A percentile compares a stretch with the other conserved stretches of the same genome.
These are phyloP conservation scores for Condylura cristata DNA, from an alignment of 2,113 vertebrate genomes.

Conservation along the genomic window DNA sequence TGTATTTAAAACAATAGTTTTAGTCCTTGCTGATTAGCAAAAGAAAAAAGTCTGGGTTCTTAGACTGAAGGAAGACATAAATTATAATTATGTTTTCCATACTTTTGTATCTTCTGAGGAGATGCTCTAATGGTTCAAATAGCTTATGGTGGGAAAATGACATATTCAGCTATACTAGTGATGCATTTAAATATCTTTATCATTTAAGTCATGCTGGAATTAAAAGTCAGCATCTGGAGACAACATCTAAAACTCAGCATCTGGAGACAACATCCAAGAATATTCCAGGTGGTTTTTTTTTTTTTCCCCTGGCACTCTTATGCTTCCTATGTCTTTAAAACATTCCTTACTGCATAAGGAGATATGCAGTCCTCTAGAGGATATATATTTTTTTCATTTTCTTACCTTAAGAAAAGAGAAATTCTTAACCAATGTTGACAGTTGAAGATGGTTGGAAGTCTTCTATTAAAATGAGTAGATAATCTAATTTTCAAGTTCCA, in stretches of 20 bases:
- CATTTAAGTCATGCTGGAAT: slow-evolving; percentile 41
- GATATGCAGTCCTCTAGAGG: not conserved
- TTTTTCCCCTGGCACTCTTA: not conserved
- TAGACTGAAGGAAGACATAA: not conserved
- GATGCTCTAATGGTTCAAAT: not conserved
- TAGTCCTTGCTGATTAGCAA: not conserved
- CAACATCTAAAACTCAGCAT: not conserved
- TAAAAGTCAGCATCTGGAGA: slow-evolving; percentile 32
- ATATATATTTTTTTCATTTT: not conserved
- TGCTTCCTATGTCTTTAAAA: not conserved
- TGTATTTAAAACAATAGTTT: slow-evolving; percentile 18
- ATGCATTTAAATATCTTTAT: slow-evolving; percentile 52
- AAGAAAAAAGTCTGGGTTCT: slow-evolving; percentile 8
- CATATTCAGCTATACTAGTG: slow-evolving; percentile 3
- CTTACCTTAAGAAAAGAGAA: slow-evolving; percentile 6
- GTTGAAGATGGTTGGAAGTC: not conserved
- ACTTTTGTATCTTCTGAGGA: not conserved
- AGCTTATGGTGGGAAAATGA: slow-evolving; percentile 18
- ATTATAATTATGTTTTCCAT: slow-evolving; percentile 1
- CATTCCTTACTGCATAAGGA: not conserved
- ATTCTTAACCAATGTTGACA: not conserved
- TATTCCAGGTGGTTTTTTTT: not conserved
- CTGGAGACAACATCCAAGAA: slow-evolving; percentile 22
- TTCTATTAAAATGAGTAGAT: not conserved
- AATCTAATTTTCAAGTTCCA: not conserved